Conservation (phyloP, 2,888 invertebrate genomes). For the Agonopterix arenella region DNA sequence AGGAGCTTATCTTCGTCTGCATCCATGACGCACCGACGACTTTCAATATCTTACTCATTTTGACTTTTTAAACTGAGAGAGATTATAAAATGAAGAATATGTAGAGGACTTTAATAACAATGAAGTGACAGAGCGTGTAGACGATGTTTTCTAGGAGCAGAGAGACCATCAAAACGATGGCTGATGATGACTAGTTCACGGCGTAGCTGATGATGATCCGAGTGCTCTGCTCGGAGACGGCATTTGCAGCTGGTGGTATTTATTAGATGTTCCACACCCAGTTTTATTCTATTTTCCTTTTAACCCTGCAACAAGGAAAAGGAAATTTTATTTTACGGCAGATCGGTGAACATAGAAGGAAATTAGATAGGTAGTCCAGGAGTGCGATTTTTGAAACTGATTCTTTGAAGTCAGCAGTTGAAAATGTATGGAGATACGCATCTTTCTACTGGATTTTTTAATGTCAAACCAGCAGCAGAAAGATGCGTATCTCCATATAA, state of each 20-base stretch:
- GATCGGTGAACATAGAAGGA: too few relatives aligned
- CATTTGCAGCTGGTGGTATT: conserved; percentile 48
- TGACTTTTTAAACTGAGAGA: conserved; percentile 20
- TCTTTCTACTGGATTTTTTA: too few relatives aligned
- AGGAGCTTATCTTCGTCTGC: conserved; percentile 84
- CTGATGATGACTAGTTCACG: conserved; percentile 49
- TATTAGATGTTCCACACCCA: conserved; percentile 40
- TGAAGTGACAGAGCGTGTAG: conserved; percentile 74
- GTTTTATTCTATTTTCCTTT: conserved; percentile 38
- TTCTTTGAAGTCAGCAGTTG: too few relatives aligned
- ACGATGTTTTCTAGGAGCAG: conserved; percentile 58
- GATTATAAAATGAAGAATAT: conserved; percentile 71
- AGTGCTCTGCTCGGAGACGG: conserved; percentile 36
- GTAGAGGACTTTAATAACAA: conserved; percentile 73
- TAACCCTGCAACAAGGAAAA: conserved; percentile 59
- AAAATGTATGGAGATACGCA: too few relatives aligned
- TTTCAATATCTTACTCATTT: conserved; percentile 81
- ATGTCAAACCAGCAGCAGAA: too few relatives aligned
- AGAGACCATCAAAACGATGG: conserved; percentile 60
- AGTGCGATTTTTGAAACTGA: too few relatives aligned
- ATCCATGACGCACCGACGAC: conserved; percentile 88
- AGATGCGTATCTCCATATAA: too few relatives aligned
- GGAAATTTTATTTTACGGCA: conserved; percentile 6
- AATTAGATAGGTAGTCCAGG: too few relatives aligned
- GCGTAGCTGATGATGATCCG: conserved; percentile 36